A percentile compares a stretch with the other conserved stretches of the same genome.
Conservation (phyloP, 2,797 vertebrate species). For the Alectoris magna region DNA sequence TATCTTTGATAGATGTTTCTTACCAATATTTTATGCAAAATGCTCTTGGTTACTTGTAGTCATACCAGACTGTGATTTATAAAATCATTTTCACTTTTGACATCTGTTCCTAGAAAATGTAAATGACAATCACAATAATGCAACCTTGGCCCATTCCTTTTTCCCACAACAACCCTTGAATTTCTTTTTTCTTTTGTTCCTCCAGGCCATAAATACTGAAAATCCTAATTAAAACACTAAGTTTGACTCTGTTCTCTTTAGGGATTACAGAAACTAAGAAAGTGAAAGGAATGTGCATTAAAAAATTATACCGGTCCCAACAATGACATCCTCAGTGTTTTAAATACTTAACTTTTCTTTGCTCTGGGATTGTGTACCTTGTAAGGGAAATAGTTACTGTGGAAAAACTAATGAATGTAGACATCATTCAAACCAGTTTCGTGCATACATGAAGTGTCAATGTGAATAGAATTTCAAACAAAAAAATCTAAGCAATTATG, state of each 20-base stretch:
- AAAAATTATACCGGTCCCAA: slow-evolving; percentile 53
- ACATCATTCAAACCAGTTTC: slow-evolving; percentile 63
- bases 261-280: slow-evolving; percentile 61
- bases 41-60: neutral
- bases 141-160: slow-evolving; percentile 1
- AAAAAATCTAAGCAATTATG: slow-evolving; percentile 69
- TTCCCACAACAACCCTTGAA: slow-evolving; percentile 35
- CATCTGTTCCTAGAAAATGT: slow-evolving; percentile 29
- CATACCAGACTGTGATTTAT: neutral
- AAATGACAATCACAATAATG: slow-evolving; percentile 31
- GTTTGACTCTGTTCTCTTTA: slow-evolving; percentile 63
- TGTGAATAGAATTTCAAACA: slow-evolving; percentile 74
- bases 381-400: slow-evolving; percentile 63
- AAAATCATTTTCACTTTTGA: slow-evolving; percentile 45
- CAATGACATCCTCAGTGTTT: slow-evolving; percentile 61
- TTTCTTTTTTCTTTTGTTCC: slow-evolving; percentile 36
- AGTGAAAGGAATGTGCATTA: slow-evolving; percentile 59
- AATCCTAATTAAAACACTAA: slow-evolving; percentile 73
- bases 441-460: slow-evolving; percentile 60
- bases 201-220: slow-evolving; percentile 54
- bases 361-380: slow-evolving; percentile 38
- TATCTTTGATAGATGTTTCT: neutral
- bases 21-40: neutral
- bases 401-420: slow-evolving; percentile 66
- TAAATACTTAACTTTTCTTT: slow-evolving; percentile 68